A percentile compares a stretch with the other conserved stretches of the same genome.
phyloP scores from a whole-genome alignment of 2,888 invertebrate species.

The Liopterus haemorrhoidalis region DNA sequence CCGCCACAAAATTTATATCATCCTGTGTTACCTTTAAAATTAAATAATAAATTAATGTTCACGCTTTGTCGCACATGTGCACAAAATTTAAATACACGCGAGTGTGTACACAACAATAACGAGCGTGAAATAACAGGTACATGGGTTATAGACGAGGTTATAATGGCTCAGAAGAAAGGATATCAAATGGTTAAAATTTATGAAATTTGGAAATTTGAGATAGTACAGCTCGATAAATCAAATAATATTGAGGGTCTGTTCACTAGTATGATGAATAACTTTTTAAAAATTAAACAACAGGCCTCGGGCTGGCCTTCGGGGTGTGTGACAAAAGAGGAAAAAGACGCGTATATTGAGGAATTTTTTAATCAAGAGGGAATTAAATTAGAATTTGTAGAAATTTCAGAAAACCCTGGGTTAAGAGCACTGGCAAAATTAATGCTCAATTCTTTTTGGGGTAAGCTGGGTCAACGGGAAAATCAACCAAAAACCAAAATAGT shows the following conservation, averaged over 20 bases:
- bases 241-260: constrained; percentile 35
- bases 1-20: constrained; percentile 27
- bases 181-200: constrained; percentile 37
- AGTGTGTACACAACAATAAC: constrained; percentile 37
- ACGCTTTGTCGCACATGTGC: constrained; percentile 38
- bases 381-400: constrained; percentile 14
- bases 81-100: constrained; percentile 29
- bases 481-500: constrained; percentile 22
- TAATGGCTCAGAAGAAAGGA: constrained; percentile 35
- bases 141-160: constrained; percentile 39
- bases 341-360: constrained; percentile 20
- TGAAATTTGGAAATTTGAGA: constrained; percentile 39
- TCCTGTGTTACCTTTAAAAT: constrained; percentile 35
- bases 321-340: constrained; percentile 26
- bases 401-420: constrained; percentile 24
- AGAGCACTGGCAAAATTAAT: constrained; percentile 27
- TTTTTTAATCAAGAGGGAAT: constrained; percentile 24
- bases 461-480: constrained; percentile 26
- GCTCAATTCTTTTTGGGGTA: constrained; percentile 33
- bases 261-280: constrained; percentile 36
- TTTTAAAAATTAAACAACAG: constrained; percentile 36
- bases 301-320: constrained; percentile 32
- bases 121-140: constrained; percentile 29
- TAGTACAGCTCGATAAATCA: constrained; percentile 27
- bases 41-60: constrained; percentile 38